Base-by-base conservation (phyloP, 2,797 vertebrate species). In the Lophius americanus region DNA sequence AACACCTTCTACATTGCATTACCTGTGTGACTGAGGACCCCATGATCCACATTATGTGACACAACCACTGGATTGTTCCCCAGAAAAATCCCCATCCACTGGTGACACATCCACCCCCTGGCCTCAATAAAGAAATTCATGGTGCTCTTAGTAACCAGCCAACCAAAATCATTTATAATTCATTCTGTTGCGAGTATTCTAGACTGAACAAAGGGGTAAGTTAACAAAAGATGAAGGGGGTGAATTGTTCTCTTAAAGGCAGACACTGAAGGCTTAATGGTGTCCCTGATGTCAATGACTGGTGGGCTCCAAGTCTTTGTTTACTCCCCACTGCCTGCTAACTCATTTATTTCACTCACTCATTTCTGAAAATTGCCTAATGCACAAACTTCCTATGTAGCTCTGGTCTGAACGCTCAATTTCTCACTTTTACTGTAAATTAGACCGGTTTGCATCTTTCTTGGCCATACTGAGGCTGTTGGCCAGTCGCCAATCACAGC, bases 81-180 rank as follows among this genome's bases (percentile, higher is more conserved):
- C 47, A 37, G 68, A 43, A 4, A 76, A 72, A 83, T 76, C 58
- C n/a, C 62, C 44, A 9, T 52, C 64, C 53, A 23, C 36, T 6
- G 11, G 8, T 54, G 38, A 10, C 63, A 49, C 60, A 36, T 54
- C 42, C 55, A 37, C 39, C 7, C 12, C 55, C 36, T 43, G 44
- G 43, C 47, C 55, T 7, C 9, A 12, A 51, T 50, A 33, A 73
- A 71, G 12, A 37, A 39, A n/a, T 49, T 57, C 13, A 66, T 46
- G 23, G n/a, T 36, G 54, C 63, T 60, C 61, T 51, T 65, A 13
- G 54, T 59, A 62, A 68, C 64, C 61, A 58, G 68, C 56, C 67
- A 76, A 72, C 48, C 23, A 39, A 47, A 70, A 62, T 79, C n/a
- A 83, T 87, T 79, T 73, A 77, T 87, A 82, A 86, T 88, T 85